Evolutionary conservation across 2,797 vertebrate genomes (phyloP).

Genomic region (Myoxocephalus aenaeus): DNA sequence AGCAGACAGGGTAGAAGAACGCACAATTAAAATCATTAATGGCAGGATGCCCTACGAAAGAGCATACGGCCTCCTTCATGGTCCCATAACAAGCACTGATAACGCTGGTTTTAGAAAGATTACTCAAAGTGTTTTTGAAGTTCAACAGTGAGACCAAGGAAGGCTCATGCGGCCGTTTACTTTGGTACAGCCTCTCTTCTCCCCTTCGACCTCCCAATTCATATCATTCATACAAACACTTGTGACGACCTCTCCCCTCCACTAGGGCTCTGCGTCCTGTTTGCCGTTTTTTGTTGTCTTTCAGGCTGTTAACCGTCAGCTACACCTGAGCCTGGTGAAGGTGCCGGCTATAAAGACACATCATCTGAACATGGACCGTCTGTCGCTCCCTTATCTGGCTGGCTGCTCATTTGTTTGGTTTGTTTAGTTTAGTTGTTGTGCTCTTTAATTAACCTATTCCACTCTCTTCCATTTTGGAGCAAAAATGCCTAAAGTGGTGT

Average conservation of each 20-base stretch:
- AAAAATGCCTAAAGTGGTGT: no score
- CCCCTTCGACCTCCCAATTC: neutral
- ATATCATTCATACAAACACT: neutral
- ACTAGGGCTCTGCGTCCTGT: no score
- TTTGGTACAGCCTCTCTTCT: neutral
- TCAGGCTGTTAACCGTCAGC: no score
- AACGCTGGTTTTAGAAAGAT: conserved; percentile 1
- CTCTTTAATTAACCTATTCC: no score
- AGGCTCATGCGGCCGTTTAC: neutral
- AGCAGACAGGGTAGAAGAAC: neutral
- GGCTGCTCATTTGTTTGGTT: no score
- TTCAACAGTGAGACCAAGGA: neutral
- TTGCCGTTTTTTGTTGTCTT: no score
- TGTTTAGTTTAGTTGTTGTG: no score
- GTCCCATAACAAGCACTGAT: neutral
- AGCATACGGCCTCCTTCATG: conserved; percentile 5
- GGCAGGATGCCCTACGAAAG: neutral
- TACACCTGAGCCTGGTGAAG: no score
- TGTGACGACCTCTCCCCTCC: no score
- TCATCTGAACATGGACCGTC: no score
- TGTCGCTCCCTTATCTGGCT: no score
- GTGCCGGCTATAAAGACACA: neutral
- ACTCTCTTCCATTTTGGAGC: no score
- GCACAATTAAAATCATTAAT: conserved; percentile 12
- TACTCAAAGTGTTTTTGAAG: conserved; percentile 1